Evolutionary conservation across 2,888 invertebrate genomes (phyloP).

Genomic region (Enchytraeus crypticus): DNA sequence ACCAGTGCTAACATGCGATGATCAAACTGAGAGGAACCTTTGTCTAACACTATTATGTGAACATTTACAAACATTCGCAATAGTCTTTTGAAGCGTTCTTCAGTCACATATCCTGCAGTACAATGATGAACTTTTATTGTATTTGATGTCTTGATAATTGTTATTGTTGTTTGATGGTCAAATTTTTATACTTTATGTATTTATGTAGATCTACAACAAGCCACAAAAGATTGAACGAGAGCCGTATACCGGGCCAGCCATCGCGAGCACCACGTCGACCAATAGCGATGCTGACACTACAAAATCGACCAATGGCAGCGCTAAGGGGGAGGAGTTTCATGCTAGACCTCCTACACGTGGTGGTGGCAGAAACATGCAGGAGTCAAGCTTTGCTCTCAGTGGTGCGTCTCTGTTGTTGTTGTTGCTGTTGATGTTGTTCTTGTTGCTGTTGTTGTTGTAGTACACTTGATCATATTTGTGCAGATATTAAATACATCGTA

Average conservation of each 20-base stretch:
- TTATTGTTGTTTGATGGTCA: too few species aligned
- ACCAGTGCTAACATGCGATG: too few species aligned
- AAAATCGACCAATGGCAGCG: conserved; percentile 9
- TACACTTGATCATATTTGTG: not conserved
- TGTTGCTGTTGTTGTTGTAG: too few species aligned
- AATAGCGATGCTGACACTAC: not conserved
- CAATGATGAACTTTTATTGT: too few species aligned
- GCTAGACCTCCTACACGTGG: conserved; percentile 40
- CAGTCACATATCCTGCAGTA: too few species aligned
- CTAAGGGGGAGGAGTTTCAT: conserved; percentile 28
- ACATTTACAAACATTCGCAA: too few species aligned
- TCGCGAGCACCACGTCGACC: not conserved
- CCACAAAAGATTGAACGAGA: conserved; percentile 46
- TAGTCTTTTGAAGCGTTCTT: too few species aligned
- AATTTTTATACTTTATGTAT: too few species aligned
- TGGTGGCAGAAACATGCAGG: conserved; percentile 59
- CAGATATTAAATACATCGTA: not conserved
- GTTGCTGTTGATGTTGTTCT: too few species aligned
- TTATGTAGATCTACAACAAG: conserved; percentile 31
- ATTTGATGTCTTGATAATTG: too few species aligned
- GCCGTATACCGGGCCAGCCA: conserved; percentile 45
- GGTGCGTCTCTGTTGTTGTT: conserved; percentile 54
- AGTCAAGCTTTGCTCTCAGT: conserved; percentile 85
- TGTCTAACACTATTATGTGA: too few species aligned
- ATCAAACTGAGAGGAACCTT: too few species aligned